phyloP scores from a whole-genome alignment of 2,797 vertebrate species.

The Microctenopoma stevenorrisi region DNA sequence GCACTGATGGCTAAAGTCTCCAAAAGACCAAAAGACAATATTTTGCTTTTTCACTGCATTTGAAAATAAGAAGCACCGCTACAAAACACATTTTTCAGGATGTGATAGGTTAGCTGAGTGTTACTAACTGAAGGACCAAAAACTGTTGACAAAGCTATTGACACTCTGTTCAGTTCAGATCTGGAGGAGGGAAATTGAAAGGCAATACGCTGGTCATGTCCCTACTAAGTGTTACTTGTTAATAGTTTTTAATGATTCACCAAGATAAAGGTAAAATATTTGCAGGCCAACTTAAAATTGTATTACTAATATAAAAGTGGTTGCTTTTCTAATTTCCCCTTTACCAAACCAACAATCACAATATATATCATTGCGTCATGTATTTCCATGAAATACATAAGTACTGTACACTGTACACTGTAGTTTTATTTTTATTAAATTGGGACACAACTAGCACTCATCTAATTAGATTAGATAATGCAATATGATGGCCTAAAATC shows the following conservation, averaged over 20 bases:
- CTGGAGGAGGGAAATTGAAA: conserved; percentile 17
- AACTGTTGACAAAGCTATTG: neutral
- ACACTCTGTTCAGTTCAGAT: conserved; percentile 13
- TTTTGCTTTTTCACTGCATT: conserved; percentile 1
- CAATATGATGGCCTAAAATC: neutral
- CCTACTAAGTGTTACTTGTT: conserved; percentile 18
- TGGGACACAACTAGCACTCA: neutral
- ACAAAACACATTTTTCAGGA: conserved; percentile 22
- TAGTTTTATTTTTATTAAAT: too few relatives aligned
- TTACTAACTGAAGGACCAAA: neutral
- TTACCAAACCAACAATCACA: neutral
- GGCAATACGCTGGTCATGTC: conserved; percentile 10
- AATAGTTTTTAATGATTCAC: conserved; percentile 20
- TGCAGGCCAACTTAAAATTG: conserved; percentile 1
- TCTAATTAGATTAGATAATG: neutral
- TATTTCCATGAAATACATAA: too few relatives aligned
- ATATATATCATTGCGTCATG: too few relatives aligned
- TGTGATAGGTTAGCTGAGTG: neutral
- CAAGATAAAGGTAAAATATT: conserved; percentile 12
- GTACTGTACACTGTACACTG: too few relatives aligned
- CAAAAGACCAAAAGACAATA: conserved; percentile 10
- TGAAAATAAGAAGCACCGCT: conserved; percentile 9
- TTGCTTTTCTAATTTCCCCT: neutral
- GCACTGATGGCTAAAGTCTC: conserved; percentile 19
- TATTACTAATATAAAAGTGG: neutral